Conservation (phyloP, 2,888 invertebrate species). For the Drosophila quasianomalipes region DNA sequence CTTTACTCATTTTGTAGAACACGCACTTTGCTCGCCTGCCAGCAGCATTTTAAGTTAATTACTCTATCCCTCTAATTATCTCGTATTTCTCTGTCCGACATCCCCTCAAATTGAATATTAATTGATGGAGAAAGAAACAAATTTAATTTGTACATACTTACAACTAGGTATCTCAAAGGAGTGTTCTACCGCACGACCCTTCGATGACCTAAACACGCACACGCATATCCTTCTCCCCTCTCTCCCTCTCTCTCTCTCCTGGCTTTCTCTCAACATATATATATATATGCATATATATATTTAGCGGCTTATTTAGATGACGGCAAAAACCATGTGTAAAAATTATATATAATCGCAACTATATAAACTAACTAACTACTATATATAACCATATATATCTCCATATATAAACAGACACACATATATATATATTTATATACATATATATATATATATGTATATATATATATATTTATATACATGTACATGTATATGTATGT, state of each 20-base stretch:
- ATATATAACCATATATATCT: slow-evolving; percentile 25
- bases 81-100: neutral
- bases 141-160: slow-evolving; percentile 46
- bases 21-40: slow-evolving; percentile 3
- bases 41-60: slow-evolving; percentile 8
- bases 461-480: slow-evolving; percentile 1
- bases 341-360: slow-evolving; percentile 30
- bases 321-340: slow-evolving; percentile 36
- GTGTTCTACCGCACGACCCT: slow-evolving; percentile 28
- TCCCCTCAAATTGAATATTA: neutral
- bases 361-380: slow-evolving; percentile 18
- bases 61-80: neutral
- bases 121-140: slow-evolving; percentile 20
- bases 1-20: neutral
- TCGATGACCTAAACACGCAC: slow-evolving; percentile 16
- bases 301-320: slow-evolving; percentile 30
- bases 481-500: no score
- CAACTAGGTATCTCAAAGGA: slow-evolving; percentile 12
- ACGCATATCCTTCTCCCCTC: slow-evolving; percentile 2
- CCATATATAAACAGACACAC: neutral
- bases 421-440: slow-evolving; percentile 25
- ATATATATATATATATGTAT: slow-evolving; percentile 14
- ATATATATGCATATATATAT: slow-evolving; percentile 20
- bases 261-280: neutral
- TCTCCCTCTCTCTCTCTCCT: neutral